Conservation (phyloP, 2,113 vertebrate genomes). For the Pandion haliaetus region DNA sequence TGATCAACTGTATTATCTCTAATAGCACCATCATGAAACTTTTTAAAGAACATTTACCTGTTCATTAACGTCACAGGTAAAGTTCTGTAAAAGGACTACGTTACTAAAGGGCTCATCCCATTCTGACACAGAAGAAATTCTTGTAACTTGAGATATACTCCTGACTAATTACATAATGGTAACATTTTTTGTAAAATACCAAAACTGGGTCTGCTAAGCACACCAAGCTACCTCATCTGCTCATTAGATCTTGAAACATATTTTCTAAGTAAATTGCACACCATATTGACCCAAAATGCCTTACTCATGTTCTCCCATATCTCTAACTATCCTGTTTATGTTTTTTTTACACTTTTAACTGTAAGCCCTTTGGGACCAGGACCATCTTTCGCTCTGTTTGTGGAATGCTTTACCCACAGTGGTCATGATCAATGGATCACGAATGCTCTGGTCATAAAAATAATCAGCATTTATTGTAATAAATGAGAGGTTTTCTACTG, state of each 20-base stretch:
- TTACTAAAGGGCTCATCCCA: background rate
- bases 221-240: background rate
- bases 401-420: background rate
- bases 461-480: background rate
- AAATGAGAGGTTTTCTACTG: background rate
- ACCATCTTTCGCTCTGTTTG: background rate
- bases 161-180: background rate
- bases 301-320: background rate
- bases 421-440: background rate
- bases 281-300: background rate
- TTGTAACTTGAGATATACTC: background rate
- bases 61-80: background rate
- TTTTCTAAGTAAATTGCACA: background rate
- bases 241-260: background rate
- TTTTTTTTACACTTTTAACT: background rate
- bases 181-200: background rate
- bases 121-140: background rate
- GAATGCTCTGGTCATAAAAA: background rate
- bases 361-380: background rate
- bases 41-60: background rate
- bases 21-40: background rate
- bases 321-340: background rate
- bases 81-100: background rate
- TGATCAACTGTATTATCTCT: background rate
- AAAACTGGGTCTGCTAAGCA: background rate